Evolutionary conservation across 2,888 invertebrate species (phyloP).

Genomic region (Nipponacmea schrenckii): DNA sequence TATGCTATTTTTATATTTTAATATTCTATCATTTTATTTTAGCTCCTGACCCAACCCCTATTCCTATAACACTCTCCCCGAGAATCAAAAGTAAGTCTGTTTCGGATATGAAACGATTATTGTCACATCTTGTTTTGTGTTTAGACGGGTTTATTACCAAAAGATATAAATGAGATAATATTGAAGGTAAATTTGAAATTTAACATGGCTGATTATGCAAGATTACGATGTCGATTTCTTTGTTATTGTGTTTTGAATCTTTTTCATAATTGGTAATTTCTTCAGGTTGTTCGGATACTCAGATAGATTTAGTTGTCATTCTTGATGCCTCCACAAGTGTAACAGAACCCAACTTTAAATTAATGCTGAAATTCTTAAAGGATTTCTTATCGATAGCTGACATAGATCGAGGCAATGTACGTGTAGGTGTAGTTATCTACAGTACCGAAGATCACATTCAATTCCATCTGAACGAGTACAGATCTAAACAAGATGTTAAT

Average conservation of each 20-base stretch:
- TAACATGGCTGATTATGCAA: not conserved
- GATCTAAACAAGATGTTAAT: slow-evolving; percentile 37
- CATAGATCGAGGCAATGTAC: slow-evolving; percentile 48
- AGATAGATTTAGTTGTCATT: slow-evolving; percentile 43
- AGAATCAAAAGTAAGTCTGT: too few relatives aligned
- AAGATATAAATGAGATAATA: too few relatives aligned
- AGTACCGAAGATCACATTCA: slow-evolving; percentile 41
- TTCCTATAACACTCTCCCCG: too few relatives aligned
- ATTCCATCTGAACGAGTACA: slow-evolving; percentile 45
- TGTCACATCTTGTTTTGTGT: too few relatives aligned
- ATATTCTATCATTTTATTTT: too few relatives aligned
- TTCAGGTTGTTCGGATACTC: slow-evolving; percentile 38
- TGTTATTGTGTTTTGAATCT: not conserved
- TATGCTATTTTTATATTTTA: too few relatives aligned
- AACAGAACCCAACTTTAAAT: slow-evolving; percentile 35
- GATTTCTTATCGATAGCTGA: slow-evolving; percentile 38
- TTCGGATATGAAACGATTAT: too few relatives aligned
- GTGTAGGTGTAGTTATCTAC: slow-evolving; percentile 53
- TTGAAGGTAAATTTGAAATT: too few relatives aligned
- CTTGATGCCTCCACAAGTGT: slow-evolving; percentile 45
- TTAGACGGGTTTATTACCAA: too few relatives aligned
- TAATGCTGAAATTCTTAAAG: slow-evolving; percentile 37
- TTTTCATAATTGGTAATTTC: not conserved
- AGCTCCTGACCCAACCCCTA: too few relatives aligned
- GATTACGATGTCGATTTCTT: not conserved